Conservation (phyloP, 2,888 invertebrate species). For the Ophonus ardosiacus region DNA sequence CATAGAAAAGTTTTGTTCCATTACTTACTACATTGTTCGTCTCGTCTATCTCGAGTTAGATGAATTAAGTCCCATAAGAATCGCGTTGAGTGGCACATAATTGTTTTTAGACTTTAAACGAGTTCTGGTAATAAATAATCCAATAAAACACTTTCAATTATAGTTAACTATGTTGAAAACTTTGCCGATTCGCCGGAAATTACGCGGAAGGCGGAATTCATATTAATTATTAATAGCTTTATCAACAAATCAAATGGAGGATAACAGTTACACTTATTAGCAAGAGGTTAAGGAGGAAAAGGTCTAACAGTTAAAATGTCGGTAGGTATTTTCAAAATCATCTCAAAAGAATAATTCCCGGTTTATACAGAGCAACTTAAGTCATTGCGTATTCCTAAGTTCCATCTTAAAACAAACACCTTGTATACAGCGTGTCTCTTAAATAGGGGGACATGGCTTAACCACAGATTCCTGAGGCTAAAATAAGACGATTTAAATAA, state of each 20-base stretch:
- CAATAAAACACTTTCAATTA: conserved; percentile 33
- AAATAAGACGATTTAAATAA: too few relatives aligned
- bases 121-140: conserved; percentile 15
- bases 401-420: too few relatives aligned
- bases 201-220: neutral
- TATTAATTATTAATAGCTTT: conserved; percentile 11
- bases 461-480: too few relatives aligned
- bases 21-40: neutral
- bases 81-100: neutral
- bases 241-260: neutral
- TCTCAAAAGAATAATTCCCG: too few relatives aligned
- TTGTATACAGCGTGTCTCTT: too few relatives aligned
- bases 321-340: too few relatives aligned
- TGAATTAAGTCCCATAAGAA: neutral
- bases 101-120: conserved; percentile 26
- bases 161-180: neutral
- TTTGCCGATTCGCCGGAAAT: neutral
- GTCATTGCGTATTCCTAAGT: too few relatives aligned
- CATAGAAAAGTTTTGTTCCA: neutral
- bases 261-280: neutral
- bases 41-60: neutral
- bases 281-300: neutral
- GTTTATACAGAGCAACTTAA: too few relatives aligned
- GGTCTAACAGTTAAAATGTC: too few relatives aligned
- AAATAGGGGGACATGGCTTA: too few relatives aligned